Percentiles rank a stretch among this genome's conserved stretches.
Conservation (phyloP, 2,797 vertebrate species). For the Poeciliopsis turneri region DNA sequence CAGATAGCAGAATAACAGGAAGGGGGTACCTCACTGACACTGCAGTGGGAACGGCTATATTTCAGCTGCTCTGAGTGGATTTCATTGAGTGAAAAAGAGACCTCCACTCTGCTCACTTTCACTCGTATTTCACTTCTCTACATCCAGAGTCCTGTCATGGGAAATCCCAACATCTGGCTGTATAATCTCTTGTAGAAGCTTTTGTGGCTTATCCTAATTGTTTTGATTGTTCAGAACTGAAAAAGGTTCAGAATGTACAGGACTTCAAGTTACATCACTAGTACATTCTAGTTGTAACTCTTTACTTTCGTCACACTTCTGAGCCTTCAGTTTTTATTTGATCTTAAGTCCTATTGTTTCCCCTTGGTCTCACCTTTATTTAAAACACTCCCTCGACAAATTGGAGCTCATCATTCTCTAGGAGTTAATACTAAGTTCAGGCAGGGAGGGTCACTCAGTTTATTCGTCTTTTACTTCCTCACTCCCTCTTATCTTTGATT, state of each 20-base stretch:
- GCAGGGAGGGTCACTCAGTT: conserved; percentile 30
- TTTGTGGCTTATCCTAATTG: conserved; percentile 13
- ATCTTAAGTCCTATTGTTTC: conserved; percentile 22
- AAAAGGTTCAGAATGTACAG: conserved; percentile 31
- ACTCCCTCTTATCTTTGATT: background rate
- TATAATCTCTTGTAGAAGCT: conserved; percentile 50
- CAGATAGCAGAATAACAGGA: conserved; percentile 72
- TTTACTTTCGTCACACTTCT: conserved; percentile 19
- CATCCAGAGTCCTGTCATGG: conserved; percentile 44
- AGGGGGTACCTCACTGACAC: conserved; percentile 60
- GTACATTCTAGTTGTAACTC: conserved; percentile 21
- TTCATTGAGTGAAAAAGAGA: conserved; percentile 55
- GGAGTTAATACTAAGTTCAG: conserved; percentile 69
- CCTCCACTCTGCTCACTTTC: conserved; percentile 19
- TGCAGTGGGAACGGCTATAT: conserved; percentile 47
- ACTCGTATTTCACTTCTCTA: conserved; percentile 25
- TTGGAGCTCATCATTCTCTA: conserved; percentile 16
- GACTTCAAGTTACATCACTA: conserved; percentile 37
- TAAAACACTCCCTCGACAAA: conserved; percentile 23
- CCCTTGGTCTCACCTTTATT: conserved; percentile 8
- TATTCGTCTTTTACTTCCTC: conserved; percentile 4
- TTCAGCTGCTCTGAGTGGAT: conserved; percentile 32
- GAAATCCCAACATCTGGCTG: conserved; percentile 55
- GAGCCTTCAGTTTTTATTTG: conserved; percentile 14
- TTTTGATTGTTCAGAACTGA: conserved; percentile 26